Conservation (phyloP, 2,113 vertebrate species). For the Mola mola region DNA sequence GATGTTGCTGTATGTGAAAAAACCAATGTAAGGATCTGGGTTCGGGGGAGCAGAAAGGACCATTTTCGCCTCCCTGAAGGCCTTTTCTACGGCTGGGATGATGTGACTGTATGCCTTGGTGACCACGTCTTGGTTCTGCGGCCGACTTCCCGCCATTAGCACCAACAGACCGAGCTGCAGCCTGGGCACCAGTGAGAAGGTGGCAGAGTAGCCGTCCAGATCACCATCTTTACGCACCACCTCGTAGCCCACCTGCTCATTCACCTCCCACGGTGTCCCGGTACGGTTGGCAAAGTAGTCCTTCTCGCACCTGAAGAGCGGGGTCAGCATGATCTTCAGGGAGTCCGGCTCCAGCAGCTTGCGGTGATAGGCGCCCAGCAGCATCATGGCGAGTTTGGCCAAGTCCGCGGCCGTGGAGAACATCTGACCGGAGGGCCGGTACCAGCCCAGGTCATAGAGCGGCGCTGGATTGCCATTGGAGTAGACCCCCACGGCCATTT, state of each 20-base stretch:
- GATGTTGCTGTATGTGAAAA: slow-evolving; percentile 90
- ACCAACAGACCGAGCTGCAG: slow-evolving; percentile 89
- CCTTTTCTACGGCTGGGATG: slow-evolving; percentile 89
- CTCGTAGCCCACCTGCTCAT: slow-evolving; percentile 87
- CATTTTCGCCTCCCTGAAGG: slow-evolving; percentile 83
- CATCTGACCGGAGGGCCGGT: slow-evolving; percentile 94
- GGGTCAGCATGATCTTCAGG: slow-evolving; percentile 89
- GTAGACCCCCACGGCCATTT: slow-evolving; percentile 91
- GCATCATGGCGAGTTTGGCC: slow-evolving; percentile 89
- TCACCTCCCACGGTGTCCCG: slow-evolving; percentile 93
- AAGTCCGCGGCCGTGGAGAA: slow-evolving; percentile 90
- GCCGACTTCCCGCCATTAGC: slow-evolving; percentile 89
- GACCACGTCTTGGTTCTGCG: slow-evolving; percentile 83
- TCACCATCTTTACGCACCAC: slow-evolving; percentile 91
- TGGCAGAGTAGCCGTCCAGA: slow-evolving; percentile 90
- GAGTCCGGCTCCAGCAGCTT: slow-evolving; percentile 85
- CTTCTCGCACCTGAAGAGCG: slow-evolving; percentile 85
- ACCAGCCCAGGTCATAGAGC: slow-evolving; percentile 94
- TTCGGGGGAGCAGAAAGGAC: slow-evolving; percentile 81
- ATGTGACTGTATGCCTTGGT: slow-evolving; percentile 82
- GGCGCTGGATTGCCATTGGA: slow-evolving; percentile 84
- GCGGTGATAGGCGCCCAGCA: slow-evolving; percentile 85
- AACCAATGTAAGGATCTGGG: slow-evolving; percentile 85
- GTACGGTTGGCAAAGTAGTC: slow-evolving; percentile 92
- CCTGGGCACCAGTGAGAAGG: slow-evolving; percentile 89